Evolutionary conservation across 2,888 invertebrate species (phyloP).

Genomic region (Pseudanteris insignis): DNA sequence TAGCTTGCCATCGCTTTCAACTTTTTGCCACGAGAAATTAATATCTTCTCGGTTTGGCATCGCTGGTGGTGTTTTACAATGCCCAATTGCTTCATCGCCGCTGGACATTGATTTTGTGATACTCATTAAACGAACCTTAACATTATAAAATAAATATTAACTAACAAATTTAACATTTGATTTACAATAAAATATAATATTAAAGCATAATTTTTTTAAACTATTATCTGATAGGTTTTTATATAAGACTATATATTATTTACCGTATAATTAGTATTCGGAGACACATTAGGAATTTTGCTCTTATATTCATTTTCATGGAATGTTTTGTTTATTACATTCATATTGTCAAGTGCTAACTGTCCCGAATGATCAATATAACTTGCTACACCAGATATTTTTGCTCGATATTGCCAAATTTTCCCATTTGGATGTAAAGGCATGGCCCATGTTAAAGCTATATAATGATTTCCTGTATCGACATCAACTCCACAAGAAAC

Average conservation of each 20-base stretch:
- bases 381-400: conserved; percentile 68
- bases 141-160: conserved; percentile 1
- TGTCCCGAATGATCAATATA: conserved; percentile 68
- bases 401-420: conserved; percentile 79
- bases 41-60: conserved; percentile 75
- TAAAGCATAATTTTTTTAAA: background rate
- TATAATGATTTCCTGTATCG: conserved; percentile 70
- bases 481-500: conserved; percentile 75
- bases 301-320: conserved; percentile 63
- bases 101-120: conserved; percentile 74
- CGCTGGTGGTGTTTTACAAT: conserved; percentile 78
- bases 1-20: conserved; percentile 74
- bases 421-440: conserved; percentile 81
- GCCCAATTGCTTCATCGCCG: conserved; percentile 73
- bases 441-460: conserved; percentile 78
- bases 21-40: conserved; percentile 72
- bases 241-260: too few relatives aligned
- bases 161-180: background rate
- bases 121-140: conserved; percentile 71
- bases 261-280: conserved; percentile 87
- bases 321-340: conserved; percentile 72
- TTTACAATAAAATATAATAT: too few relatives aligned
- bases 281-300: conserved; percentile 72
- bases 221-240: background rate
- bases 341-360: conserved; percentile 69